Evolutionary conservation across 2,888 invertebrate species (phyloP), one percentile per base, ranked within the genome.

Genomic region (Nomada fucata): DNA sequence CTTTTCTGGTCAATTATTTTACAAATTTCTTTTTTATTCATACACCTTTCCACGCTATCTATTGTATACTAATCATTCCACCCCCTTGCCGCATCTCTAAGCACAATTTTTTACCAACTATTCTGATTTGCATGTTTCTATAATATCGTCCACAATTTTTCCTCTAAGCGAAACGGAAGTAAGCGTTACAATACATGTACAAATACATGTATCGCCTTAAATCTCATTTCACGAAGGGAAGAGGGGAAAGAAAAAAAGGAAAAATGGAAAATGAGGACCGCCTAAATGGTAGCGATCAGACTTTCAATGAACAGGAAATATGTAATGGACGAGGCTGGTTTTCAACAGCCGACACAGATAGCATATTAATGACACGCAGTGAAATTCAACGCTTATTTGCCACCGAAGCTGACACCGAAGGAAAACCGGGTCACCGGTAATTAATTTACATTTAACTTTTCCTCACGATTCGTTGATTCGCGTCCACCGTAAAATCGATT

Each of bases 391-490:
- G 76, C 50, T 61, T 60, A 63, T 74, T 76, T 71, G 82, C 79
- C 18, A 50, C 61, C 55, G 10, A 61, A 65, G 52, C 50, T 55
- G 23, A 52, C 68, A 67, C 57, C 52, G 42, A 60, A 65, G 59
- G 79, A 70, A 78, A 86, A 86, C 71, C 76, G 72, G 84, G 80
- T 83, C 83, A 59, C 53, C 63, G 53, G 68, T 83, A 83, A 87
- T 87, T 87, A 87, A 87, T 79, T 85, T 81, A 87, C 79, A 83
- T 81, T 77, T 87, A 87, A 87, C 87, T 87, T 83, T 87, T 84
- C 65, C 82, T 60, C 67, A 7, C 63, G 70, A 71, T 52, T 69
- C 72, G 59, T n/a, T 67, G 71, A 83, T 84, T 76, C 72, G 59
- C 68, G 52, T 65, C 52, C 44, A 64, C 68, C 65, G 59, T 44